Percentiles rank a stretch among this genome's conserved stretches.
These are phyloP conservation scores for Tor tambroides DNA, from an alignment of 2,113 vertebrate species.

Conservation along the genomic window DNA sequence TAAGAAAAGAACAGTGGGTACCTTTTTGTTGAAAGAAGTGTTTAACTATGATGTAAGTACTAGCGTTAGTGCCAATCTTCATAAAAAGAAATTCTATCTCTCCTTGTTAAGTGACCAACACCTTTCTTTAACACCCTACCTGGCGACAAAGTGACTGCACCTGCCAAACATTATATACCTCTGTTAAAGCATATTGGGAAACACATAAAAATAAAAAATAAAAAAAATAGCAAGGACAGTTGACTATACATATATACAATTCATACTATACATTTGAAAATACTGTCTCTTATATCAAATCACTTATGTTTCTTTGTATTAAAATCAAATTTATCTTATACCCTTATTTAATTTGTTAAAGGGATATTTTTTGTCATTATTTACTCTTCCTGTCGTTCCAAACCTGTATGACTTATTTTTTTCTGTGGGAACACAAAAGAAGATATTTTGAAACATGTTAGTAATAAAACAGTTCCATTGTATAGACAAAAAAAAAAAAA, in stretches of 20 bases:
- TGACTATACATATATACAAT: background rate
- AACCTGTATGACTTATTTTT: too few relatives aligned
- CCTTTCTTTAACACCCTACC: background rate
- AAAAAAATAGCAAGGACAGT: background rate
- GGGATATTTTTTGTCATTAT: background rate
- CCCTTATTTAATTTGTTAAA: background rate
- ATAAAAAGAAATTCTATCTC: conserved; percentile 1
- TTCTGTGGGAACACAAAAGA: too few relatives aligned
- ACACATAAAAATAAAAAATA: background rate
- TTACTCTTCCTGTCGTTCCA: background rate
- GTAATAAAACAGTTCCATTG: too few relatives aligned
- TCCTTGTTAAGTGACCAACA: background rate
- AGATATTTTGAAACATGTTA: background rate
- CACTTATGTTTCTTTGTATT: too few relatives aligned
- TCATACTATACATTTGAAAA: background rate
- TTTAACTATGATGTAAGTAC: background rate
- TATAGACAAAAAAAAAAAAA: too few relatives aligned
- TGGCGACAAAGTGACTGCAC: background rate
- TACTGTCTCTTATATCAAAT: background rate
- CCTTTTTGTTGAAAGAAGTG: conserved; percentile 2
- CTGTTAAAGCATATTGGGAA: background rate
- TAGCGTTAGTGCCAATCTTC: background rate
- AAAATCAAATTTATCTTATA: background rate
- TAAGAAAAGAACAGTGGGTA: background rate
- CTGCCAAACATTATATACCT: background rate